A percentile compares a stretch with the other conserved stretches of the same genome.
Evolutionary conservation across 2,113 vertebrate genomes (phyloP).

Genomic region (Pelvicachromis taeniatus): DNA sequence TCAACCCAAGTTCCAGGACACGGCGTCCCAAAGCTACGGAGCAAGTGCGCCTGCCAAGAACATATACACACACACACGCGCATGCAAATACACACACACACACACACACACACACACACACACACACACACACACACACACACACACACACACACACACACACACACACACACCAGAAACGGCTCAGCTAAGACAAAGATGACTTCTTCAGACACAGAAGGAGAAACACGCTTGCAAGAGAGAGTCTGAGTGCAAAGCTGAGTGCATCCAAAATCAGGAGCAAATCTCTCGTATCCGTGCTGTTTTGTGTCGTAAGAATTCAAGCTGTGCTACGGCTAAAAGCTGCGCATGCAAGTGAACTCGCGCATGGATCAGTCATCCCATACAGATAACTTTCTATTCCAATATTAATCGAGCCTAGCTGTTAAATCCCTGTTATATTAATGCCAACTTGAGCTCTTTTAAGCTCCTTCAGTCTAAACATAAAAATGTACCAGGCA

Average conservation of each 20-base stretch:
- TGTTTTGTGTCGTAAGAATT: neutral
- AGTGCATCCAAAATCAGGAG: neutral
- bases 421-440: neutral
- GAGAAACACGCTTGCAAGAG: neutral
- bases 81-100: neutral
- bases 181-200: constrained; percentile 30
- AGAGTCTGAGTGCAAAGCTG: neutral
- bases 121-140: constrained; percentile 1
- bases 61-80: neutral
- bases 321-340: neutral
- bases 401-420: neutral
- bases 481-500: neutral
- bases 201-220: constrained; percentile 10
- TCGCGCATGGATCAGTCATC: neutral
- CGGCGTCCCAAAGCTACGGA: constrained; percentile 47
- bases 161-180: constrained; percentile 14
- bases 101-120: neutral
- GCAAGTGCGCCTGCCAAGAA: constrained; percentile 51
- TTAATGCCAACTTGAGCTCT: neutral
- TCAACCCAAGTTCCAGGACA: constrained; percentile 63
- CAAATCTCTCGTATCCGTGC: neutral
- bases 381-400: neutral
- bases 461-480: neutral
- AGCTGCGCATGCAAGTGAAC: neutral
- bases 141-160: neutral